Conservation (phyloP, 2,113 vertebrate species). For the Setophaga petechia region DNA sequence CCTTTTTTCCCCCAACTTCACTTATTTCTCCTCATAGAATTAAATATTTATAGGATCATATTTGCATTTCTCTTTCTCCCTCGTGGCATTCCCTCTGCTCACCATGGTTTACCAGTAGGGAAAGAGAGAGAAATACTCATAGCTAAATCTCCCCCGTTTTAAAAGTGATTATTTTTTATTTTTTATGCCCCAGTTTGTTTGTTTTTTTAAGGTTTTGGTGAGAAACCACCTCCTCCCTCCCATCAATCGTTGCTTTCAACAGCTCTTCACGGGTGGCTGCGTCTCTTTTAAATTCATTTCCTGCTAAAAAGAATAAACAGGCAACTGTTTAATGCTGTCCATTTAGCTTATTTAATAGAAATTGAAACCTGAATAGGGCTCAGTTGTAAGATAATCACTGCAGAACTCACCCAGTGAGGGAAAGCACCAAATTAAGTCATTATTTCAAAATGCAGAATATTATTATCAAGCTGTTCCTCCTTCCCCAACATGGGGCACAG, state of each 20-base stretch:
- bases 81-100: neutral
- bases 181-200: conserved; percentile 46
- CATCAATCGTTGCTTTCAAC: conserved; percentile 73
- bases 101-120: accelerated
- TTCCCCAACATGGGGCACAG: neutral
- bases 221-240: conserved; percentile 67
- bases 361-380: conserved; percentile 54
- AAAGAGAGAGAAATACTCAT: neutral
- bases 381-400: conserved; percentile 44
- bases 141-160: neutral
- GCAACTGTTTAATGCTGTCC: conserved; percentile 70
- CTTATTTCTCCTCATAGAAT: neutral
- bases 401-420: neutral
- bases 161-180: conserved; percentile 35
- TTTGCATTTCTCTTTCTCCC: neutral
- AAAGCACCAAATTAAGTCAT: neutral
- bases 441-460: neutral
- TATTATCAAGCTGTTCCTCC: neutral
- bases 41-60: neutral
- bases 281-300: conserved; percentile 78
- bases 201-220: conserved; percentile 68
- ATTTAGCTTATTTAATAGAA: conserved; percentile 72
- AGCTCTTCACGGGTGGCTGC: conserved; percentile 74
- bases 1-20: accelerated
- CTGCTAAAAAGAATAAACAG: conserved; percentile 75